Conservation (phyloP, 30 jellyfish, hydroid and myxozoan genomes). For the Turritopsis rubra region DNA sequence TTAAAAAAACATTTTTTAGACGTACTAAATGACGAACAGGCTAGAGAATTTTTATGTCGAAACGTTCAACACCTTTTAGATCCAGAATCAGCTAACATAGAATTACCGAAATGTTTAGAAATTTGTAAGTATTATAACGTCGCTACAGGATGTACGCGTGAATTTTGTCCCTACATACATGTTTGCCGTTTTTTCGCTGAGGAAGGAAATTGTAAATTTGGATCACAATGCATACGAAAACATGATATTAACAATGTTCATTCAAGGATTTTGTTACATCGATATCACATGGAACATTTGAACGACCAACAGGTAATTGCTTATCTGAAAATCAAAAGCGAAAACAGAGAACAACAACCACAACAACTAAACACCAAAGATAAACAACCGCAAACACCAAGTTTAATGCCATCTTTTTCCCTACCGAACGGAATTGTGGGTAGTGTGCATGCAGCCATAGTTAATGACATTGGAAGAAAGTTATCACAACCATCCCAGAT, state of each 20-base stretch:
- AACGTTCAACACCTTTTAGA: constrained; percentile 80
- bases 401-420: constrained; percentile 18
- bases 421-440: constrained; percentile 25
- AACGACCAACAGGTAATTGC: constrained; percentile 32
- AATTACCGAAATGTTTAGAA: constrained; percentile 71
- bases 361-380: not conserved
- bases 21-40: constrained; percentile 42
- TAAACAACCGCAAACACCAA: constrained; percentile 17
- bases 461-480: constrained; percentile 21
- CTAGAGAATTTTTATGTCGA: constrained; percentile 73
- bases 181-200: constrained; percentile 81
- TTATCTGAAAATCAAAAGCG: constrained; percentile 32
- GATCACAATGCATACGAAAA: constrained; percentile 77
- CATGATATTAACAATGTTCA: constrained; percentile 59
- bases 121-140: constrained; percentile 86
- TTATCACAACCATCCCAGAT: constrained; percentile 27
- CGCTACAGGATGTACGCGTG: constrained; percentile 91
- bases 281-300: constrained; percentile 45
- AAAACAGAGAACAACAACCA: constrained; percentile 24
- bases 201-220: constrained; percentile 88
- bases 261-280: constrained; percentile 37
- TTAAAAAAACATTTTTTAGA: constrained; percentile 47
- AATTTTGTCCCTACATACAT: constrained; percentile 73
- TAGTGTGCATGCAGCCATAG: constrained; percentile 7
- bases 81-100: constrained; percentile 45